Base-by-base conservation (phyloP, 2,888 invertebrate species). In the Orchesella flavescens region DNA sequence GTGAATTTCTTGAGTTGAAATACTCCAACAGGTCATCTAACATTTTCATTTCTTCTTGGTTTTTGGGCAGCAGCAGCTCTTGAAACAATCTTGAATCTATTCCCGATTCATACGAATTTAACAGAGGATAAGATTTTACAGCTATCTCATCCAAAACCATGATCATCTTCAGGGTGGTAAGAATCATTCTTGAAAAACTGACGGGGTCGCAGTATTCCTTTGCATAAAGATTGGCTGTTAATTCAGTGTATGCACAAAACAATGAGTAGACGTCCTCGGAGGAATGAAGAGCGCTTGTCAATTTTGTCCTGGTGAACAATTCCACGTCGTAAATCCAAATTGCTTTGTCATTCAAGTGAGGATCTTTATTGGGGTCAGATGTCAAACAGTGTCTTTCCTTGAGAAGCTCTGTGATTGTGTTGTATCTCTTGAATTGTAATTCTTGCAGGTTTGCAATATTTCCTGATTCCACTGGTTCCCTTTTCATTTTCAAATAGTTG, bases 181-280 rank as follows among this genome's bases (percentile, higher is more conserved):
- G 24, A n/a, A 69, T 10, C 44, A 83, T 65, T 24, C 68, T 63
- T 46, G 76, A 72, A 17, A 71, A 68, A 0, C 59, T 57, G 2
- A 83, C 24, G 1, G 83, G 83, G 69, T 82, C 73, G 23, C 57
- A 63, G 9, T 43, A 49, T 49, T 12, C n/a, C 23, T 82, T 63
- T 4, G 15, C n/a, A 19, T 82, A 82, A 0, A 19, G 53, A 17
- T 63, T 68, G 5, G 10, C n/a, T 2, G 10, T 3, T 49, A 3
- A 3, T 34, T 34, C 34, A 34, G 34, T 34, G 7, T 34, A 34
- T 2, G 34, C 34, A 7, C 34, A 34, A 34, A 34, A 34, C 49
- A 49, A 10, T 7, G 1, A 7, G 49, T 49, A 15, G 49, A 12
- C 3, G n/a, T 12, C 49, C 10, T 3, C 3, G 1, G 49, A 12